Base-by-base conservation (phyloP, 2,888 invertebrate genomes). In the Caenorhabditis sp. region DNA sequence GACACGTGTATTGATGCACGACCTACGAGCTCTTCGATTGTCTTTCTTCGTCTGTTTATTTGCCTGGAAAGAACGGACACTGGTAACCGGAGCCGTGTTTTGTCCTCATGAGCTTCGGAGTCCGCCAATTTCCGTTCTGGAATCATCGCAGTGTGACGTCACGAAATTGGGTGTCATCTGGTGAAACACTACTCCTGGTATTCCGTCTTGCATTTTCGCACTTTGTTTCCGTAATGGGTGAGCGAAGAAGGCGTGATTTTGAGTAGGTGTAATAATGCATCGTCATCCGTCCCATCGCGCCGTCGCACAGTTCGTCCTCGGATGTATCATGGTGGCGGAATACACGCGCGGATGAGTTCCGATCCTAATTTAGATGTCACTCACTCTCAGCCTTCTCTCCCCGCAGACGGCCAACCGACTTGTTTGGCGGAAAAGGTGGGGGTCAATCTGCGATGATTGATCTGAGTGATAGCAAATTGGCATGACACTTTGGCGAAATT, bases 261-360 rank as follows among this genome's bases (percentile, higher is more conserved):
- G 67, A 76, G 76, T 76, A 67, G 67, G 67, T 74, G 65, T 65
- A 65, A 74, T 74, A 65, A 74, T 74, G 74, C 61, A 40, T 61
- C 51, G 22, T 51, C 65, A 37, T 35, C 28, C n/a, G n/a, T n/a
- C n/a, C n/a, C n/a, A n/a, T n/a, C n/a, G n/a, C n/a, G n/a, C n/a
- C n/a, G n/a, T 47, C 60, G 58, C 47, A 60, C 74, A 61, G 67
- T 67, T 61, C 76, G 76, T 67, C 76, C 76, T 76, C 76, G 76
- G 61, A 67, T 67, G 76, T 76, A 76, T 76, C 76, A 76, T 76
- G 56, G 40, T 55, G 67, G 53, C 26, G 67, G 56, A 28, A 61
- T 40, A 76, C 76, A 76, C 76, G 76, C 65, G 67, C 76, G 76
- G 67, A 76, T 76, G 76, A 76, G 76, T 76, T 76, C 76, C 76